Conservation (phyloP, 2,888 invertebrate species). For the Baronia brevicornis region DNA sequence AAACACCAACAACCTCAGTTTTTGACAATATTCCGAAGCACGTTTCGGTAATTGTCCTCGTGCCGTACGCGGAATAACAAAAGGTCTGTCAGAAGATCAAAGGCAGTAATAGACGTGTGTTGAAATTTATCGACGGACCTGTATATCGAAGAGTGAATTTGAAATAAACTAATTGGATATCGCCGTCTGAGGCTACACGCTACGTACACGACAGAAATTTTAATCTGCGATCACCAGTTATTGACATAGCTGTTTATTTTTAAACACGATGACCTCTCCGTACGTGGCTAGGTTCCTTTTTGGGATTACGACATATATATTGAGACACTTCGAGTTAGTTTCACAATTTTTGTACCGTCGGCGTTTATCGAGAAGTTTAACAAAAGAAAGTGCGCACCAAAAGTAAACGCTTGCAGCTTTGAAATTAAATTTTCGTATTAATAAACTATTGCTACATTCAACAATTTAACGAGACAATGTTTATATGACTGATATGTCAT, state of each 20-base stretch:
- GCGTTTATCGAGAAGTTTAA: no score
- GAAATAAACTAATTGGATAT: slow-evolving; percentile 46
- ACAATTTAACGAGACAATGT: no score
- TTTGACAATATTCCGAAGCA: slow-evolving; percentile 58
- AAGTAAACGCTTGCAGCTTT: no score
- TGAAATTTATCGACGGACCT: slow-evolving; percentile 64
- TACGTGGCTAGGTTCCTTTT: slow-evolving; percentile 11
- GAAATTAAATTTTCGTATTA: no score
- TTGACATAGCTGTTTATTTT: slow-evolving; percentile 36
- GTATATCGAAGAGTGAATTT: slow-evolving; percentile 52
- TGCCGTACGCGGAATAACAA: slow-evolving; percentile 62
- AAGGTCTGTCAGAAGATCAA: slow-evolving; percentile 64
- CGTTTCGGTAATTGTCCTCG: slow-evolving; percentile 64
- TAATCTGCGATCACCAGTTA: slow-evolving; percentile 38
- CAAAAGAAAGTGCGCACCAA: no score
- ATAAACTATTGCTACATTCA: no score
- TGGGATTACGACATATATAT: neutral
- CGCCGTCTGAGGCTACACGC: slow-evolving; percentile 23
- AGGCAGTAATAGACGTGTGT: slow-evolving; percentile 67
- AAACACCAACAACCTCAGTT: slow-evolving; percentile 39
- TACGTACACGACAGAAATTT: slow-evolving; percentile 40
- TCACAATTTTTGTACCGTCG: neutral
- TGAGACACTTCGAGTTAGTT: neutral
- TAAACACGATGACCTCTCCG: slow-evolving; percentile 26
- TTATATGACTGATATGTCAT: no score